A percentile compares a stretch with the other conserved stretches of the same genome.
Evolutionary conservation across 2,888 invertebrate species (phyloP).

Genomic region (Camponotus fellah): DNA sequence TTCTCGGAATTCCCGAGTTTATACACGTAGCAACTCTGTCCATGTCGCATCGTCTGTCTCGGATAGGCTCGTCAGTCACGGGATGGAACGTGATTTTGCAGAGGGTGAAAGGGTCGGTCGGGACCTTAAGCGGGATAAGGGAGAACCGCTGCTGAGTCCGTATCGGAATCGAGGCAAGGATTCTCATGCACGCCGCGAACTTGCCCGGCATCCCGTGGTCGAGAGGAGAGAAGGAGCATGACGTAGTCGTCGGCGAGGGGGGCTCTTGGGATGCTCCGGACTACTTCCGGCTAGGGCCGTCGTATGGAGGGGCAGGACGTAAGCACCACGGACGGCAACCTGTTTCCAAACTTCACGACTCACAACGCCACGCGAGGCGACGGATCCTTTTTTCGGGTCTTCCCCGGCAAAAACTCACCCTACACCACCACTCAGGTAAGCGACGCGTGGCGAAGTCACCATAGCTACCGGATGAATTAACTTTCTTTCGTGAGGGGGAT

Average conservation of each 20-base stretch:
- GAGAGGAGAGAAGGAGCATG: slow-evolving; percentile 75
- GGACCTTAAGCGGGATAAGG: slow-evolving; percentile 24
- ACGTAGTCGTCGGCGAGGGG: slow-evolving; percentile 78
- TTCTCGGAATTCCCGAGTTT: not conserved
- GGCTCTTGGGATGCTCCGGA: slow-evolving; percentile 84
- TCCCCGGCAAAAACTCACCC: slow-evolving; percentile 85
- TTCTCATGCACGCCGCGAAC: slow-evolving; percentile 67
- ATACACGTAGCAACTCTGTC: not conserved
- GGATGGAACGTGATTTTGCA: slow-evolving; percentile 38
- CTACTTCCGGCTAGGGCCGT: slow-evolving; percentile 84
- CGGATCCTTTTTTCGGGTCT: slow-evolving; percentile 79
- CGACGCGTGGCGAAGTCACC: not conserved
- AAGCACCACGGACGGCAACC: slow-evolving; percentile 82
- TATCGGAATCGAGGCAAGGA: slow-evolving; percentile 52
- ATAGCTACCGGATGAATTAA: not conserved
- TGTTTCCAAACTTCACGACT: slow-evolving; percentile 84
- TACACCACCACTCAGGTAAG: slow-evolving; percentile 85
- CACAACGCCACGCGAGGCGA: slow-evolving; percentile 77
- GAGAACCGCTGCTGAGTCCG: slow-evolving; percentile 29
- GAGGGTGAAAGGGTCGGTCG: slow-evolving; percentile 42
- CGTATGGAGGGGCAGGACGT: slow-evolving; percentile 85
- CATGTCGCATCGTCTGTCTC: not conserved
- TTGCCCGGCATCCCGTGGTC: slow-evolving; percentile 62
- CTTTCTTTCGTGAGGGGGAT: not conserved
- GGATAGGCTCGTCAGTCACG: slow-evolving; percentile 25